These are phyloP conservation scores for Lagocephalus sceleratus DNA, from an alignment of 2,797 vertebrate species.

Conservation along the genomic window DNA sequence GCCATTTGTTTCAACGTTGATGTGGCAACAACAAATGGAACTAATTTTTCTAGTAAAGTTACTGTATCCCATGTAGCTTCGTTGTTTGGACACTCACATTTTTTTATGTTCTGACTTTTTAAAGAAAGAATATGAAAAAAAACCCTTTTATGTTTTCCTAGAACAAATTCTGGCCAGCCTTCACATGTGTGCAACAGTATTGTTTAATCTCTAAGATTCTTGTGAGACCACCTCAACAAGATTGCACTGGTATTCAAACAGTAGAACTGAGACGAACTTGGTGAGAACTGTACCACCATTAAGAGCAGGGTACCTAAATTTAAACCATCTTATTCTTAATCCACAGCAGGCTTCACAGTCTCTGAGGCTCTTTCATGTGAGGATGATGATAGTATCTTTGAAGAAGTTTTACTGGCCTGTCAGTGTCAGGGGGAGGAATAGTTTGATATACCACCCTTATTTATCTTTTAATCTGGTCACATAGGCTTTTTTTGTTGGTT, in stretches of 20 bases:
- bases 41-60: constrained; percentile 46
- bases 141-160: no score
- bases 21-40: constrained; percentile 70
- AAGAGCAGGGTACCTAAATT: no score
- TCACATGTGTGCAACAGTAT: no score
- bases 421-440: constrained; percentile 25
- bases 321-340: background rate
- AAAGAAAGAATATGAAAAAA: no score
- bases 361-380: constrained; percentile 43
- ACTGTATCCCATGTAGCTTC: constrained; percentile 44
- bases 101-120: no score
- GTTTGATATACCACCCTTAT: background rate
- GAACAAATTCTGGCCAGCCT: no score
- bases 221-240: no score
- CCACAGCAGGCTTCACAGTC: background rate
- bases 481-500: background rate
- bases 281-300: no score
- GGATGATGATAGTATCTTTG: constrained; percentile 52
- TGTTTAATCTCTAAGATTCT: no score
- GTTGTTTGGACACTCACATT: constrained; percentile 30
- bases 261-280: no score
- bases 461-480: constrained; percentile 15
- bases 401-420: constrained; percentile 51
- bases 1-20: constrained; percentile 61
- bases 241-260: no score